These are phyloP conservation scores for Epizoanthus ramosus DNA, from an alignment of 92 coral and sea anemone species.

Conservation along the genomic window DNA sequence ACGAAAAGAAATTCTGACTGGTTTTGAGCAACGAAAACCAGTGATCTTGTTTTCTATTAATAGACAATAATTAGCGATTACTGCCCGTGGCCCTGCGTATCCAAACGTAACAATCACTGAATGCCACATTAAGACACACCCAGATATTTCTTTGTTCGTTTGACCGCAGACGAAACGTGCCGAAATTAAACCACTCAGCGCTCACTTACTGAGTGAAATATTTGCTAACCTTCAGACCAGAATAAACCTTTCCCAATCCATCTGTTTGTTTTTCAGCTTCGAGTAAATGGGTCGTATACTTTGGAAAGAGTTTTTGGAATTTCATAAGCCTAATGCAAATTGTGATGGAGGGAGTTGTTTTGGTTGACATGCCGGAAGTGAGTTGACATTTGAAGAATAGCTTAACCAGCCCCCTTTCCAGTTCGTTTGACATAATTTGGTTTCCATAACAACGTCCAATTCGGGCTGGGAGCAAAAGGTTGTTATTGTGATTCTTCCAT, in stretches of 20 bases:
- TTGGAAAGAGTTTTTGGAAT: slow-evolving; percentile 16
- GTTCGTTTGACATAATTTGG: slow-evolving; percentile 37
- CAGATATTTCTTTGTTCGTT: slow-evolving; percentile 51
- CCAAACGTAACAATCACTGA: slow-evolving; percentile 50
- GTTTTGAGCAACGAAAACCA: not conserved
- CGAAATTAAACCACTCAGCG: slow-evolving; percentile 17
- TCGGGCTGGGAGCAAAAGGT: slow-evolving; percentile 36
- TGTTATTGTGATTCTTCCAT: not conserved
- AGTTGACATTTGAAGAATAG: slow-evolving; percentile 35
- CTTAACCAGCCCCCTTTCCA: slow-evolving; percentile 31
- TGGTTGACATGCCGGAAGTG: slow-evolving; percentile 44
- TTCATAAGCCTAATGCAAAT: slow-evolving; percentile 41
- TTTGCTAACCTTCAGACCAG: slow-evolving; percentile 7
- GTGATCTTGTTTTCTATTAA: slow-evolving; percentile 28
- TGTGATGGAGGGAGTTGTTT: slow-evolving; percentile 37
- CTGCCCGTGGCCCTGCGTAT: slow-evolving; percentile 20
- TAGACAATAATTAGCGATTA: slow-evolving; percentile 13
- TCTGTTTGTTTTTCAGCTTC: slow-evolving; percentile 9
- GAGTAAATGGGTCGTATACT: slow-evolving; percentile 1
- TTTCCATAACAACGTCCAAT: slow-evolving; percentile 46
- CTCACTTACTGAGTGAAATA: not conserved
- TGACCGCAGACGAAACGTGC: slow-evolving; percentile 39
- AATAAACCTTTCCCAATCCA: slow-evolving; percentile 14
- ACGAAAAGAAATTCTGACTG: not conserved
- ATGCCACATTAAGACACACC: slow-evolving; percentile 67